A percentile compares a stretch with the other conserved stretches of the same genome.
Conservation (phyloP, 2,113 vertebrate genomes). For the Hymenochirus boettgeri region DNA sequence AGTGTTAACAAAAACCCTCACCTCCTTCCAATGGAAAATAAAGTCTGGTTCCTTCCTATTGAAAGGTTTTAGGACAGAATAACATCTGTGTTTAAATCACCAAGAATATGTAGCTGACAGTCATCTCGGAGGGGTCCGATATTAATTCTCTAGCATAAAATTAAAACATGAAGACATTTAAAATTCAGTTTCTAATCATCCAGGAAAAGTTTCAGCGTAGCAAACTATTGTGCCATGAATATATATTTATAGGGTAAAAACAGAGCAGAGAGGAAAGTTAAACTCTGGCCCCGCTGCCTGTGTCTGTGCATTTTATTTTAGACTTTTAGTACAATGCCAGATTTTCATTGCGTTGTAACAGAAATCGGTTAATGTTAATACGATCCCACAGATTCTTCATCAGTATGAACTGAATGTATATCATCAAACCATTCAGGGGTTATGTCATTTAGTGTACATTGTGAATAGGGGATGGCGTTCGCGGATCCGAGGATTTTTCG, state of each 20-base stretch:
- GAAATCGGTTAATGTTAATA: too few species aligned
- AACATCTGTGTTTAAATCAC: constrained; percentile 68
- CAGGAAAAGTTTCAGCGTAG: constrained; percentile 68
- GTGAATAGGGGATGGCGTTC: too few species aligned
- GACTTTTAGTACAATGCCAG: constrained; percentile 28
- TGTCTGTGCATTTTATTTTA: constrained; percentile 40
- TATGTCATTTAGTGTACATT: too few species aligned
- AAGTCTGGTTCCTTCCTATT: constrained; percentile 56
- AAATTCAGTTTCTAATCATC: constrained; percentile 69
- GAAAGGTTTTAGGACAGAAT: constrained; percentile 62
- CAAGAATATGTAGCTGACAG: constrained; percentile 70
- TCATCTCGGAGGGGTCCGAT: constrained; percentile 62
- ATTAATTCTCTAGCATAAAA: constrained; percentile 75
- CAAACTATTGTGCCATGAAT: constrained; percentile 68
- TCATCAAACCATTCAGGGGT: too few species aligned
- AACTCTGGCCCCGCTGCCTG: constrained; percentile 60
- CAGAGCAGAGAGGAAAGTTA: constrained; percentile 65
- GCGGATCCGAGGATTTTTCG: too few species aligned
- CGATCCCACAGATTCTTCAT: too few species aligned
- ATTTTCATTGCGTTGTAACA: constrained; percentile 45
- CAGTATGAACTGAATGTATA: too few species aligned
- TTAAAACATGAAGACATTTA: constrained; percentile 74
- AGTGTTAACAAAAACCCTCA: constrained; percentile 36
- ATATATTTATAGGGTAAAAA: constrained; percentile 62
- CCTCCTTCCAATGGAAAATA: constrained; percentile 50